Evolutionary conservation across 23 tunicate genomes (phyloP), one percentile per base, ranked within the genome.

Genomic region (Botrylloides violaceus): DNA sequence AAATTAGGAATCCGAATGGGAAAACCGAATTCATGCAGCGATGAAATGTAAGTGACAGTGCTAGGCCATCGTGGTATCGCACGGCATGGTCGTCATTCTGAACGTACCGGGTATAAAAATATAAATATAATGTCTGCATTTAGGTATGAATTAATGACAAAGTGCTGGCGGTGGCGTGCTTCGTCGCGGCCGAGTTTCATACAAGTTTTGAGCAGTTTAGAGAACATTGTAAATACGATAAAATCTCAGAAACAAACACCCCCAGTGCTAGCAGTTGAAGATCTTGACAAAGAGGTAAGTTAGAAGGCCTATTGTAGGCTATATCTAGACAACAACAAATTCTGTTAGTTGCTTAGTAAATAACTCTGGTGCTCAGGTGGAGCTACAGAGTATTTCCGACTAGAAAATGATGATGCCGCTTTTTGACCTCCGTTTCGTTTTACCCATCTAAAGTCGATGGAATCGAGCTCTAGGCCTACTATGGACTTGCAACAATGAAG

Each of bases 121-220:
- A 49, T 20, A 49, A 49, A 49, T 49, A 21, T 49, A 19, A 19
- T 49, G 20, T 49, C 1, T 1, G n/a, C 0, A 0, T 49, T 49
- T 62, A 87, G 95, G 81, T 87, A 49, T 57, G 48, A 72, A 2
- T 49, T 87, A 7, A 87, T 87, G 95, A 37, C 36, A 22, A 80
- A 76, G 71, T 87, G 95, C 61, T 87, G 95, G 95, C 64, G 71
- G 35, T 87, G 95, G 95, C 59, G 78, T 60, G 75, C 95, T 29
- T 80, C 86, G 32, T 70, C 95, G 4, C 78, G 95, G 2, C 95
- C 95, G 18, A 58, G 59, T 32, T 87, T 87, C 43, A 26, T 36
- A 36, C 29, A 58, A 6, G 33, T 63, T 29, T 31, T 63, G 35
- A 63, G 29, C 4, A 3, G 3, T 26, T 21, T 63, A 4, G 29